Base-by-base conservation (phyloP, 1,140 invertebrate genomes). In the Dendroctonus valens region DNA sequence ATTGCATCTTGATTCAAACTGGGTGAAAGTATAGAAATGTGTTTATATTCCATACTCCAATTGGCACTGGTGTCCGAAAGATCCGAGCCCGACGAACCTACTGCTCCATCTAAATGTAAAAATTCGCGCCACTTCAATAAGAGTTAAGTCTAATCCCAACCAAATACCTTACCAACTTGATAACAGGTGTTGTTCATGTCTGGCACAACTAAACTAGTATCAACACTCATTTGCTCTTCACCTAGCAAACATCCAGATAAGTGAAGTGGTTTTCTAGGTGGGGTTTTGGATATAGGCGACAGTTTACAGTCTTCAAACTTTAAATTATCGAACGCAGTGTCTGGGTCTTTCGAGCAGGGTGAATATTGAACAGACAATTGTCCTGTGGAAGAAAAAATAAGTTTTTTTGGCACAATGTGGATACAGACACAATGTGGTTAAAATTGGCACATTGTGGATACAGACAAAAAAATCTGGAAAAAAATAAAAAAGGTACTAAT, bases 11-110 rank as follows among this genome's bases (percentile, higher is more conserved):
- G 65, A 49, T 49, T 69, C 26, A 66, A 68, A 37, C 58, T 59
- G 0, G 69, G 63, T 12, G 75, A 71, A 7, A 37, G 41, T 14
- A 73, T 15, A 4, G 69, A 72, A 44, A 78, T 64, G 9, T 77
- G 69, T 51, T 73, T 73, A 51, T 77, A 75, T 69, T 78, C 76
- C 66, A 77, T 69, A 54, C 76, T 75, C 76, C 76, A 78, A 55
- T 78, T 75, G 6, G 73, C 67, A 49, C 68, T 69, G 11, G 72
- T 70, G 57, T 73, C 69, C 15, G 26, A 3, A 26, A 26, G 26
- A 26, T 26, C 26, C 26, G 26, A 26, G 26, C 26, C 26, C 1
- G 26, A 26, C 26, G 26, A 26, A 26, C 26, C 26, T 26, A 26
- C 26, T 26, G 26, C 26, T 26, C 26, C 26, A 26, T 26, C 26